Conservation (phyloP, 2,888 invertebrate species). For the Philaethria dido region DNA sequence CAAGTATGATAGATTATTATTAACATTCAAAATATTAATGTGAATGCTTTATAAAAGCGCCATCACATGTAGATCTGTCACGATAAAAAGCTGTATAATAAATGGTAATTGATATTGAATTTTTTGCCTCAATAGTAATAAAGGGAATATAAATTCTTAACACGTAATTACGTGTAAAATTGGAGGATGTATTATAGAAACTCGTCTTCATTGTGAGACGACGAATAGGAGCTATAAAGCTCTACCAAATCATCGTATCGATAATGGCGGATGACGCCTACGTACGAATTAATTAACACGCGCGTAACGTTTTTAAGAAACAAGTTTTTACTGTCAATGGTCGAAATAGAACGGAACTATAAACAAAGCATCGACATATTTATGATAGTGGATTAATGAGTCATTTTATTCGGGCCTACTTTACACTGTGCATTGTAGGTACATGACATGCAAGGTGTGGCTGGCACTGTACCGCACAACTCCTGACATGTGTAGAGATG, state of each 20-base stretch:
- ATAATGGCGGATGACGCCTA: conserved; percentile 76
- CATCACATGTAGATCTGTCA: conserved; percentile 20
- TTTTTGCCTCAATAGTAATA: conserved; percentile 21
- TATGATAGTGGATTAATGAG: conserved; percentile 71
- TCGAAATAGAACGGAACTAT: conserved; percentile 73
- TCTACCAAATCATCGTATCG: conserved; percentile 79
- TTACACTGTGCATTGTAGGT: conserved; percentile 25
- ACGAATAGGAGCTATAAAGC: conserved; percentile 71
- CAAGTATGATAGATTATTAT: conserved; percentile 12
- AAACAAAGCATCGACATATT: conserved; percentile 69
- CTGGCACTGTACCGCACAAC: conserved; percentile 30
- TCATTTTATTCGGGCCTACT: conserved; percentile 55
- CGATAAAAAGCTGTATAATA: background rate
- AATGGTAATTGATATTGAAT: conserved; percentile 20
- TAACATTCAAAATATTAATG: conserved; percentile 11
- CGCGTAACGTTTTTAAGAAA: conserved; percentile 64
- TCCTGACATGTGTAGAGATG: conserved; percentile 49
- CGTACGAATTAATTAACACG: conserved; percentile 80
- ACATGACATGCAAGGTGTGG: conserved; percentile 53
- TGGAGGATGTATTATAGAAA: conserved; percentile 34
- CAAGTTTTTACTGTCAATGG: conserved; percentile 72
- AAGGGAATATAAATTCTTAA: conserved; percentile 22
- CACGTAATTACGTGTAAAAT: conserved; percentile 30
- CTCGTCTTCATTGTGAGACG: conserved; percentile 54
- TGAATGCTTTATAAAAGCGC: background rate